These are phyloP conservation scores for Sphinx pinastri DNA, from an alignment of 2,888 invertebrate genomes.

Conservation along the genomic window DNA sequence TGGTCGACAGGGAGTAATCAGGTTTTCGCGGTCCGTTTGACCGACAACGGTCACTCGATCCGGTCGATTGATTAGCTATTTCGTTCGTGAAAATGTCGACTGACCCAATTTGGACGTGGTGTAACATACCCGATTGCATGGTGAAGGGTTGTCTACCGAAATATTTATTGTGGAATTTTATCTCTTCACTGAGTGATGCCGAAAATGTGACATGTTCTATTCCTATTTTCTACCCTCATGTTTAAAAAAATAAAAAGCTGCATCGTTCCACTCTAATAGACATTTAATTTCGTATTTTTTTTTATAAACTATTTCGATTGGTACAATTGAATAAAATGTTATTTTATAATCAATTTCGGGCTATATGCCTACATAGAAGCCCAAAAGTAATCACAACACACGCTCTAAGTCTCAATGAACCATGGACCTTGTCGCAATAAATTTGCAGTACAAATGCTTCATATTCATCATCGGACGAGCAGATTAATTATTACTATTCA, in stretches of 20 bases:
- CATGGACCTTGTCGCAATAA: constrained; percentile 65
- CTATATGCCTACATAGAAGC: background rate
- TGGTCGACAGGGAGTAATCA: constrained; percentile 63
- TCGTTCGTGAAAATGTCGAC: constrained; percentile 12
- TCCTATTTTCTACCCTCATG: too few relatives aligned
- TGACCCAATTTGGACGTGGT: constrained; percentile 23
- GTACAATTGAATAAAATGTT: too few relatives aligned
- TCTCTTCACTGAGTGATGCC: background rate
- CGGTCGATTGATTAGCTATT: constrained; percentile 65
- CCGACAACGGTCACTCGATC: constrained; percentile 57
- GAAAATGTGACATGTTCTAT: background rate
- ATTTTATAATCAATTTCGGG: too few relatives aligned
- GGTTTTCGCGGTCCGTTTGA: constrained; percentile 64
- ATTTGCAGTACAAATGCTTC: constrained; percentile 77
- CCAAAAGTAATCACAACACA: constrained; percentile 40
- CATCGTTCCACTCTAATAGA: too few relatives aligned
- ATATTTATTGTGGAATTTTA: background rate
- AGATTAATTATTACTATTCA: constrained; percentile 80
- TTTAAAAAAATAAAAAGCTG: too few relatives aligned
- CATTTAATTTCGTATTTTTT: too few relatives aligned
- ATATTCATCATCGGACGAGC: constrained; percentile 73
- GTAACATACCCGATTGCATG: constrained; percentile 26
- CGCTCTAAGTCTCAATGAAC: constrained; percentile 57
- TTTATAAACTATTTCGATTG: too few relatives aligned
- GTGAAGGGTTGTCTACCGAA: background rate